Evolutionary conservation across 2,113 vertebrate genomes (phyloP).

Genomic region (Eptesicus fuscus): DNA sequence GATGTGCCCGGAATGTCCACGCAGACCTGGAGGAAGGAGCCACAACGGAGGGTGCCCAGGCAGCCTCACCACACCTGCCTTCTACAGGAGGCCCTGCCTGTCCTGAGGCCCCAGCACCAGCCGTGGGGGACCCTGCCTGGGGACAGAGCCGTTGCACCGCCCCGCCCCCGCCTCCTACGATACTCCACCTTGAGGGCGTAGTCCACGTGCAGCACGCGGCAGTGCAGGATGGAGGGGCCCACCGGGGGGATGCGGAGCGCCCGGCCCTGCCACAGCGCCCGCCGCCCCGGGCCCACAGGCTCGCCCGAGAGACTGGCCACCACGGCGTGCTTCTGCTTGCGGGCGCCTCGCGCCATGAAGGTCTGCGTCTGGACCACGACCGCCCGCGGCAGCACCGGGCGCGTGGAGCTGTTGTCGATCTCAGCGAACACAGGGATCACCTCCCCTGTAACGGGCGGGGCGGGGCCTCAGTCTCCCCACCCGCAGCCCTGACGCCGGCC

Average conservation of each 20-base stretch:
- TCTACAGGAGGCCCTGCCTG: not conserved
- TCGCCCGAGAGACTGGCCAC: conserved; percentile 91
- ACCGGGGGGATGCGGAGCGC: conserved; percentile 94
- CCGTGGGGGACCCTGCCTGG: not conserved
- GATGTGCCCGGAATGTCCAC: conserved; percentile 94
- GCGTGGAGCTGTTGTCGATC: conserved; percentile 92
- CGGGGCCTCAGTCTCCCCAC: not conserved
- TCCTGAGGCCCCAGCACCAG: not conserved
- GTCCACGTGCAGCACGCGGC: conserved; percentile 94
- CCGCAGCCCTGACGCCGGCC: not conserved
- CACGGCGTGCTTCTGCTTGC: conserved; percentile 92
- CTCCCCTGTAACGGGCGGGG: conserved; percentile 83
- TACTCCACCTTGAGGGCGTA: conserved; percentile 91
- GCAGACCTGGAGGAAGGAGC: conserved; percentile 84
- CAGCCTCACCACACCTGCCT: not conserved
- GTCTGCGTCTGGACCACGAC: conserved; percentile 96
- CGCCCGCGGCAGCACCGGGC: conserved; percentile 89
- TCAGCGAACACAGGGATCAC: conserved; percentile 95
- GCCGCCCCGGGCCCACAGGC: conserved; percentile 81
- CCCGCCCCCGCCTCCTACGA: no score
- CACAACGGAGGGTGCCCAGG: rapidly evolving
- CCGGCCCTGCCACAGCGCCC: conserved; percentile 93
- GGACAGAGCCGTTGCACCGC: not conserved
- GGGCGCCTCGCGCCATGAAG: conserved; percentile 92
- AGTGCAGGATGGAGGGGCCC: conserved; percentile 94